Evolutionary conservation across 2,797 vertebrate species (phyloP).

Genomic region (Cyclura pinguis): DNA sequence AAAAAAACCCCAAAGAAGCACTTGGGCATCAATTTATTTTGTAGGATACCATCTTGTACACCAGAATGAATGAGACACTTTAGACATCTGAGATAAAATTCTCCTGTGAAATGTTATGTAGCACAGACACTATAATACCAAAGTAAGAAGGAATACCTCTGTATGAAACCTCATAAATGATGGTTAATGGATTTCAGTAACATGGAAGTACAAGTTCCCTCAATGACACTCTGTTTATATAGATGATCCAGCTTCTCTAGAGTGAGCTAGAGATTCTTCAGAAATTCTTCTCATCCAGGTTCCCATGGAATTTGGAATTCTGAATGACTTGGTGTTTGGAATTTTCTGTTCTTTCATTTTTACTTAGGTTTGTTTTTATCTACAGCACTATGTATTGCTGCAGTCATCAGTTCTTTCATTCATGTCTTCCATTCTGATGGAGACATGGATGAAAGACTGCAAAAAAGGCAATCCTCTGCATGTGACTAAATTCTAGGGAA

Average conservation of each 20-base stretch:
- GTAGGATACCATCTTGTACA: constrained; percentile 38
- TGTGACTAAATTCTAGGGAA: not conserved
- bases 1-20: constrained; percentile 7
- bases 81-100: constrained; percentile 35
- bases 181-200: not conserved
- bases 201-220: not conserved
- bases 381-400: not conserved
- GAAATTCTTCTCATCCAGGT: not conserved
- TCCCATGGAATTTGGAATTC: too few species aligned
- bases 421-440: not conserved
- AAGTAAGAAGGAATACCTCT: not conserved
- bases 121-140: constrained; percentile 17
- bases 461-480: not conserved
- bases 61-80: constrained; percentile 44
- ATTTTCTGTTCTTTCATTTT: not conserved
- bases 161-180: not conserved
- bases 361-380: not conserved
- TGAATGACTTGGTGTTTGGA: not conserved
- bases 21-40: constrained; percentile 56
- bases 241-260: not conserved
- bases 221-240: too few species aligned
- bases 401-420: not conserved
- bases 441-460: not conserved
- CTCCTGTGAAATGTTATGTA: constrained; percentile 15
- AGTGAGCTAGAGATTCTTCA: not conserved